phyloP scores from a whole-genome alignment of 2,113 vertebrate species.

The Calidris pugnax region DNA sequence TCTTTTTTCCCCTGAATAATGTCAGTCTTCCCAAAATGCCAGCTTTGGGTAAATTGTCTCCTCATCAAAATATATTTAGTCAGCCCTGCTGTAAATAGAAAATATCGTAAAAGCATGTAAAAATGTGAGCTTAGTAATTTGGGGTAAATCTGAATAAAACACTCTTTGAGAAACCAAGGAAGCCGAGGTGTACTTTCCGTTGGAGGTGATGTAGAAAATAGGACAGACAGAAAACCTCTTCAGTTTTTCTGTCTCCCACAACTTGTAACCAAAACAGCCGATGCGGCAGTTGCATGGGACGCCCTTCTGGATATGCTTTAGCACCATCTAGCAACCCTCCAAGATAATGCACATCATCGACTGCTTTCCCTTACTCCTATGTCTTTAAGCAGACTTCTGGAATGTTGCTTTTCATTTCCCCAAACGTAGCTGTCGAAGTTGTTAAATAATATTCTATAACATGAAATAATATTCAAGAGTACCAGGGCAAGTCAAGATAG shows the following conservation, averaged over 20 bases:
- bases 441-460: neutral
- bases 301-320: neutral
- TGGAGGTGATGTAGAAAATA: neutral
- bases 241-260: neutral
- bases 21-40: neutral
- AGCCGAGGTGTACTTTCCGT: rapidly evolving
- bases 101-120: neutral
- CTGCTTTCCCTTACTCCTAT: neutral
- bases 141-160: neutral
- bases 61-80: neutral
- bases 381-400: neutral
- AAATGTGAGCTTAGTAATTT: neutral
- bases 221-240: neutral
- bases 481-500: neutral
- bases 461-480: neutral
- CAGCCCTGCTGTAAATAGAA: neutral
- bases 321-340: neutral
- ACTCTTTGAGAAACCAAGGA: neutral
- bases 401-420: rapidly evolving
- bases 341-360: neutral
- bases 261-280: rapidly evolving
- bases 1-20: neutral
- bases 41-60: neutral
- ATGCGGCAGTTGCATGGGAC: rapidly evolving
- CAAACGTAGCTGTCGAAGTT: rapidly evolving